Conservation (phyloP, 2,797 vertebrate genomes). For the Xenentodon cancila region DNA sequence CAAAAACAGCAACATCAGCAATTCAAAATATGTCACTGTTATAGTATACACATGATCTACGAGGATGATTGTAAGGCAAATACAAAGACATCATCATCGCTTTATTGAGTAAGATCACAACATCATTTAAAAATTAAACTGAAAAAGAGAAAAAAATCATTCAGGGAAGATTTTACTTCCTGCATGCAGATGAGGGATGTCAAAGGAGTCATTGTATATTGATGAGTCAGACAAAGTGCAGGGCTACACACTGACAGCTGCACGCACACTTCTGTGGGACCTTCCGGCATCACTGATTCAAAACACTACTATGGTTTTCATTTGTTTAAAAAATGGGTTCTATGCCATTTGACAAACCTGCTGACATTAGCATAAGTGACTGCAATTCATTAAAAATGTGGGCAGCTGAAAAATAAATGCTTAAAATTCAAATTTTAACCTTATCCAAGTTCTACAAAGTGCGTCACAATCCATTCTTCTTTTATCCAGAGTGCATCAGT, state of each 20-base stretch:
- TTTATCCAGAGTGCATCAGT: too few relatives aligned
- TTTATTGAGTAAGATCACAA: too few relatives aligned
- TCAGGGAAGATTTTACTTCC: neutral
- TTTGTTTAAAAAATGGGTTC: neutral
- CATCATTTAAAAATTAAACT: too few relatives aligned
- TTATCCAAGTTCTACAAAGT: too few relatives aligned
- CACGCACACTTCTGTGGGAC: neutral
- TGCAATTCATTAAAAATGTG: too few relatives aligned
- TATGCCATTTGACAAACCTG: neutral
- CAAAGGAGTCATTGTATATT: neutral
- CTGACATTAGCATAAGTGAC: too few relatives aligned
- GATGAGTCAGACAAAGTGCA: too few relatives aligned
- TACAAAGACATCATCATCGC: neutral
- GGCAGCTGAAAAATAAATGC: too few relatives aligned
- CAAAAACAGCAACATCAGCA: neutral
- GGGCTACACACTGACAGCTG: too few relatives aligned
- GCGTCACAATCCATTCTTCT: too few relatives aligned
- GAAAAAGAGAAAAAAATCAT: neutral
- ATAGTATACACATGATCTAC: neutral
- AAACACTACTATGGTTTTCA: neutral
- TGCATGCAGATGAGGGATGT: neutral
- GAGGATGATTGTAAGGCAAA: neutral
- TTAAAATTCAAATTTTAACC: too few relatives aligned
- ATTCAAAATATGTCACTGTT: neutral
- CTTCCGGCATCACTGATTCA: conserved; percentile 12